A percentile compares a stretch with the other conserved stretches of the same genome.
Conservation (phyloP, 2,113 vertebrate genomes). For the Bufo gargarizans region DNA sequence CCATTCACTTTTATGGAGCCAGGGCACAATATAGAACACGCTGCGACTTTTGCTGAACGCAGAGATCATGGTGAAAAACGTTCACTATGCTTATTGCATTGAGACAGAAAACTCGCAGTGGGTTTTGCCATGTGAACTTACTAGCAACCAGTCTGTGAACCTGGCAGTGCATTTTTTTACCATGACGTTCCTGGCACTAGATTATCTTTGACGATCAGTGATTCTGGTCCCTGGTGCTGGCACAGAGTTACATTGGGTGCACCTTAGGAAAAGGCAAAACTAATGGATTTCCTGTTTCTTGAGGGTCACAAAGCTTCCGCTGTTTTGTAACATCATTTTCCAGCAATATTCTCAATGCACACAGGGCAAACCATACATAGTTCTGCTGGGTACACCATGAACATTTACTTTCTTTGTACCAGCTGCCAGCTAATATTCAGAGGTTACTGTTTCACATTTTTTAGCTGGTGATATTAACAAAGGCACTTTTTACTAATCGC, state of each 20-base stretch:
- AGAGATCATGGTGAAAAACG: too few species aligned
- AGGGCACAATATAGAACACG: too few species aligned
- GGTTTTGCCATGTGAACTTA: too few species aligned
- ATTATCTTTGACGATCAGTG: too few species aligned
- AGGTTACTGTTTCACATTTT: constrained; percentile 32
- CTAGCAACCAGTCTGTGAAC: too few species aligned
- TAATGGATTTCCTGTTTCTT: not conserved
- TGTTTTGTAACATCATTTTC: constrained; percentile 29
- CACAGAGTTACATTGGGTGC: not conserved
- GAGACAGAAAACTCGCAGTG: too few species aligned
- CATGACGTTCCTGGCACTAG: too few species aligned
- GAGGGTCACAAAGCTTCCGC: constrained; percentile 18
- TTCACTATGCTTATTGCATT: too few species aligned
- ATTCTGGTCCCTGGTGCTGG: too few species aligned
- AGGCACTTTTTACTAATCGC: constrained; percentile 5
- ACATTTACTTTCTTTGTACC: constrained; percentile 19
- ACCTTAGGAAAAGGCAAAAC: not conserved
- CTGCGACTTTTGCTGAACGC: too few species aligned
- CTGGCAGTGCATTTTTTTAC: too few species aligned
- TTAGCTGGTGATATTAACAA: constrained; percentile 26
- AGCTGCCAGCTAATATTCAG: constrained; percentile 36
- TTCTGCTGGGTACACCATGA: constrained; percentile 17
- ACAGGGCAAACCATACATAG: constrained; percentile 28
- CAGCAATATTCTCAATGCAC: not conserved
- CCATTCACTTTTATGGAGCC: too few species aligned